These are phyloP conservation scores for Bombus pyrosoma DNA, from an alignment of 1,140 invertebrate species.

Conservation along the genomic window DNA sequence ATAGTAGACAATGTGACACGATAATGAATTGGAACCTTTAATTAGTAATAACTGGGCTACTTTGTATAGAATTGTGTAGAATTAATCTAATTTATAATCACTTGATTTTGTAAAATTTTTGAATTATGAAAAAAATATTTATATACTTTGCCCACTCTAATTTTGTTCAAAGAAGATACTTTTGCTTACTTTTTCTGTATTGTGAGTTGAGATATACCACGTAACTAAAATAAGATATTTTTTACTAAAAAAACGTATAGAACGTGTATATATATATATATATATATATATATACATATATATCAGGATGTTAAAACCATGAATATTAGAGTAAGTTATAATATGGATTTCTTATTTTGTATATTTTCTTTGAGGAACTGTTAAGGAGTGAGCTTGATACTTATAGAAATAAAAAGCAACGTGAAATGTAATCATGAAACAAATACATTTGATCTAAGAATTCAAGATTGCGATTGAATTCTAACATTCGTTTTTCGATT, in stretches of 20 bases:
- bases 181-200: constrained; percentile 34
- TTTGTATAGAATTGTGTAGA: constrained; percentile 51
- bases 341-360: constrained; percentile 68
- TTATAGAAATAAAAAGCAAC: constrained; percentile 68
- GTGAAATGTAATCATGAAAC: constrained; percentile 60
- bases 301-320: constrained; percentile 49
- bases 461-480: constrained; percentile 56
- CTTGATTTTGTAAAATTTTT: constrained; percentile 59
- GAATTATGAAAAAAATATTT: constrained; percentile 62
- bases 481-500: constrained; percentile 67
- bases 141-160: constrained; percentile 48
- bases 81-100: constrained; percentile 67
- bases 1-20: constrained; percentile 69
- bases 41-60: constrained; percentile 70
- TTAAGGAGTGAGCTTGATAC: constrained; percentile 71
- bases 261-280: constrained; percentile 37
- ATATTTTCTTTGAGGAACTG: constrained; percentile 76
- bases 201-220: background rate
- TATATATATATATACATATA: constrained; percentile 18
- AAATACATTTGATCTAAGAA: constrained; percentile 57
- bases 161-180: constrained; percentile 48
- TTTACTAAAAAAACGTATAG: constrained; percentile 37
- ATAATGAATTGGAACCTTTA: constrained; percentile 67
- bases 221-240: constrained; percentile 44
- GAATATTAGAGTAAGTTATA: constrained; percentile 56